Evolutionary conservation across 2,797 vertebrate species (phyloP).

Genomic region (Parauchenoglanis punctatus): DNA sequence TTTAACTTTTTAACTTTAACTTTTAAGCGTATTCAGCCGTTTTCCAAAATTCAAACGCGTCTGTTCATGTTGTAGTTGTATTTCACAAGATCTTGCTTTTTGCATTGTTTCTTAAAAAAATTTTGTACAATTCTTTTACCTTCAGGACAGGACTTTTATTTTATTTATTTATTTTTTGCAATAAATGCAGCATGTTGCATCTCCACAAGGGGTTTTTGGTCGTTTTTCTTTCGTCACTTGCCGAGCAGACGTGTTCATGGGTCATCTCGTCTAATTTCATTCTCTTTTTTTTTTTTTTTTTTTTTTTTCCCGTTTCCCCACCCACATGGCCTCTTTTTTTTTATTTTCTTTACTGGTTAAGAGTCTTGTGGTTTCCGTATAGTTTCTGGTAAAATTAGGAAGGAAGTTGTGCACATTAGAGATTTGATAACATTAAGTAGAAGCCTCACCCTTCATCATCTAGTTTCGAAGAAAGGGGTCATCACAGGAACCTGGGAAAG

Average conservation of each 20-base stretch:
- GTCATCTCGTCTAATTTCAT: conserved; percentile 16
- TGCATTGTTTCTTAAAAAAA: too few species aligned
- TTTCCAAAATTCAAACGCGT: too few species aligned
- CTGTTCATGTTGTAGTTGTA: too few species aligned
- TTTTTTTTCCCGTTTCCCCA: background rate
- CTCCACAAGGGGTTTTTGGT: background rate
- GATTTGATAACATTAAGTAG: background rate
- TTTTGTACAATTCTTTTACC: background rate
- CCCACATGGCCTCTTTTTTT: background rate
- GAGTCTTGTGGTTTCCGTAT: background rate
- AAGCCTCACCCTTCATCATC: background rate
- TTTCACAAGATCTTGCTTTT: too few species aligned
- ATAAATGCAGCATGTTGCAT: background rate
- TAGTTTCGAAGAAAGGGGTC: background rate
- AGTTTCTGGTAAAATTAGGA: conserved; percentile 19
- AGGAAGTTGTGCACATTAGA: conserved; percentile 23
- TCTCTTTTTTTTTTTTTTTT: conserved; percentile 14
- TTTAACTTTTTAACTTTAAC: background rate
- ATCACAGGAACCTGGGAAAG: conserved; percentile 18
- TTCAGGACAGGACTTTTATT: background rate
- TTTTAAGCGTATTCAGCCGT: too few species aligned
- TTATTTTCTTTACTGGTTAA: background rate
- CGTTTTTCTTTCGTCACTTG: conserved; percentile 8
- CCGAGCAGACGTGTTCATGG: conserved; percentile 44
- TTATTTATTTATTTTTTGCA: too few species aligned